Evolutionary conservation across 2,888 invertebrate genomes (phyloP), one percentile per base, ranked within the genome.

Genomic region (Polymixis lichenea): DNA sequence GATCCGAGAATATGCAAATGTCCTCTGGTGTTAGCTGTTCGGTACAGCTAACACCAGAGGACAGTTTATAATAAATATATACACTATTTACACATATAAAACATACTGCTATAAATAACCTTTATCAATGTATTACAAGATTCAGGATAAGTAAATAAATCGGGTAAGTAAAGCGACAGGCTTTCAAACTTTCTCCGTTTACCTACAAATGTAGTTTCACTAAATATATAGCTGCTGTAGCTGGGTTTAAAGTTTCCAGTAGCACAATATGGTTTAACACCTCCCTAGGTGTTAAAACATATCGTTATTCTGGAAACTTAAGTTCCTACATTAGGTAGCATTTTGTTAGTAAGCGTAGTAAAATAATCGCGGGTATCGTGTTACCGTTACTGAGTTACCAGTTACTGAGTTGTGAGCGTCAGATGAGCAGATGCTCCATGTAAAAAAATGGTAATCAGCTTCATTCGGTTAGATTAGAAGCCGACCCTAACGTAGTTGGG

Each of bases 41-140:
- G 0, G 13, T 19, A n/a, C 19, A 67, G n/a, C 55, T n/a, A 55
- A 38, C 25, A 68, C 13, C 15, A 38, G 4, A 71, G 38, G 19
- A 66, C 25, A 66, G 67, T 71, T 66, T 19, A 49, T 19, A 19
- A 28, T 28, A 28, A 28, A 46, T 75, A 76, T 66, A 11, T 46
- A 25, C 25, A 9, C 43, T 5, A 46, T 46, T 58, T 46, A 22
- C 38, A 3, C 5, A 6, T 19, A 51, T 25, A 17, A 43, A 49
- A 67, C 49, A 38, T 11, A 66, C 49, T 2, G 15, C 68, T 46
- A 75, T 75, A 83, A 77, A 76, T 75, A 69, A 72, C 55, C 72
- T 86, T 79, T 82, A 85, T 72, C 73, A 83, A 81, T 84, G 82
- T 85, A 85, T 81, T 74, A 78, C 65, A 62, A 82, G 82, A 85